Percentiles rank a stretch among this genome's conserved stretches.
phyloP scores from a whole-genome alignment of 2,888 invertebrate species.

The Mystacides longicornis region DNA sequence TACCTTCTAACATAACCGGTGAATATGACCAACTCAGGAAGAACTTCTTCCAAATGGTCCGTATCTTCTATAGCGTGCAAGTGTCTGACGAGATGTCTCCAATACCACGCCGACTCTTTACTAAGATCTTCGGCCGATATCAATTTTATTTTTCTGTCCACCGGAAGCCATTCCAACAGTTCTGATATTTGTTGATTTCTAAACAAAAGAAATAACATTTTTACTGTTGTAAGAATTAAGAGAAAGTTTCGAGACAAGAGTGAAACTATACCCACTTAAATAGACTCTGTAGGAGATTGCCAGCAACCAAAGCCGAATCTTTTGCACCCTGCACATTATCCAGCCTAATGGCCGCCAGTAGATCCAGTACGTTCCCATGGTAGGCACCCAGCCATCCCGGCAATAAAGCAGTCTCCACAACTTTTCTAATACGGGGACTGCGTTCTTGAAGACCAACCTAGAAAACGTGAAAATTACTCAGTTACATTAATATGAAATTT shows the following conservation, averaged over 20 bases:
- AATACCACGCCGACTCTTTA: slow-evolving; percentile 48
- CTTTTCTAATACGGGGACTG: slow-evolving; percentile 41
- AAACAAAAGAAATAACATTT: not conserved
- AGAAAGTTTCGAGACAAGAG: not conserved
- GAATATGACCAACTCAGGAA: slow-evolving; percentile 68
- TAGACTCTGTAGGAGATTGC: slow-evolving; percentile 42
- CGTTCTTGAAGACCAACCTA: slow-evolving; percentile 46
- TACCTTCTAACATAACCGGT: slow-evolving; percentile 66
- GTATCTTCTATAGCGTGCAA: slow-evolving; percentile 43
- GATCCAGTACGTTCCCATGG: slow-evolving; percentile 59
- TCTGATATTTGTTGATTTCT: slow-evolving; percentile 45
- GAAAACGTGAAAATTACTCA: no score
- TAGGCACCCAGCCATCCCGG: slow-evolving; percentile 71
- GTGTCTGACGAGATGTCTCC: slow-evolving; percentile 45
- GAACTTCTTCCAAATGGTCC: slow-evolving; percentile 52
- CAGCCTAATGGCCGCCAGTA: slow-evolving; percentile 69
- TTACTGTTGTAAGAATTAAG: not conserved
- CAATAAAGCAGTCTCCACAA: slow-evolving; percentile 52
- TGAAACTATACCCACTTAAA: slow-evolving; percentile 39
- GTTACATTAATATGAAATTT: no score
- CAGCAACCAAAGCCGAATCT: slow-evolving; percentile 46
- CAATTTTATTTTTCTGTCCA: slow-evolving; percentile 37
- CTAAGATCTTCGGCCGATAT: slow-evolving; percentile 43
- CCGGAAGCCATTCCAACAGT: slow-evolving; percentile 46
- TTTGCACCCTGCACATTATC: slow-evolving; percentile 51